These are phyloP conservation scores for Augochlora pura DNA, from an alignment of 1,140 invertebrate species.

Conservation along the genomic window DNA sequence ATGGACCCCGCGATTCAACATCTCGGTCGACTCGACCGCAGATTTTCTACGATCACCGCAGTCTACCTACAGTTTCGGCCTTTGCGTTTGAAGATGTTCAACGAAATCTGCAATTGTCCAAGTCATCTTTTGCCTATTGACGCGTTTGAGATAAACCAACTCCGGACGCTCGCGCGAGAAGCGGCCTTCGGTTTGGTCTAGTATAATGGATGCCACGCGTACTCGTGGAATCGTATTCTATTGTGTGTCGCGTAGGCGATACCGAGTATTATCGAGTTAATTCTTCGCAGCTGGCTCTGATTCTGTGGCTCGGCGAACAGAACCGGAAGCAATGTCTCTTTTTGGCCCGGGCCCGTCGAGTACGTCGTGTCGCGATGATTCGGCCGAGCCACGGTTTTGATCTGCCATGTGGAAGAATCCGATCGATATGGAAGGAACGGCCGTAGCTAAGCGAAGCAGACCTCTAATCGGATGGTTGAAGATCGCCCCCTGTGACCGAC, in stretches of 20 bases:
- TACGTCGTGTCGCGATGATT: conserved; percentile 49
- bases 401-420: conserved; percentile 58
- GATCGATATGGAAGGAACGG: conserved; percentile 44
- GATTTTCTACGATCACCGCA: no score
- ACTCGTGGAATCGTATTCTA: no score
- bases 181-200: no score
- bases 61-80: no score
- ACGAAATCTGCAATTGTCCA: no score
- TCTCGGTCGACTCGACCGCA: no score
- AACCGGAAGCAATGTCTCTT: conserved; percentile 58
- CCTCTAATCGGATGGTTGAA: conserved; percentile 43
- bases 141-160: no score
- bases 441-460: conserved; percentile 24
- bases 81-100: no score
- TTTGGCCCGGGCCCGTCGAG: conserved; percentile 49
- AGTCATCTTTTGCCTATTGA: no score
- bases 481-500: conserved; percentile 18
- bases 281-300: conserved; percentile 53
- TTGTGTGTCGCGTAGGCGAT: neutral
- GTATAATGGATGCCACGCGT: no score
- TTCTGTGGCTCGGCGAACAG: conserved; percentile 37
- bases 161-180: no score
- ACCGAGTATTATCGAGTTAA: conserved; percentile 58
- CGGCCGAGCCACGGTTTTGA: conserved; percentile 56
- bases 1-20: no score